Evolutionary conservation across 2,113 vertebrate genomes (phyloP), one percentile per base, ranked within the genome.

Genomic region (Recurvirostra avosetta): DNA sequence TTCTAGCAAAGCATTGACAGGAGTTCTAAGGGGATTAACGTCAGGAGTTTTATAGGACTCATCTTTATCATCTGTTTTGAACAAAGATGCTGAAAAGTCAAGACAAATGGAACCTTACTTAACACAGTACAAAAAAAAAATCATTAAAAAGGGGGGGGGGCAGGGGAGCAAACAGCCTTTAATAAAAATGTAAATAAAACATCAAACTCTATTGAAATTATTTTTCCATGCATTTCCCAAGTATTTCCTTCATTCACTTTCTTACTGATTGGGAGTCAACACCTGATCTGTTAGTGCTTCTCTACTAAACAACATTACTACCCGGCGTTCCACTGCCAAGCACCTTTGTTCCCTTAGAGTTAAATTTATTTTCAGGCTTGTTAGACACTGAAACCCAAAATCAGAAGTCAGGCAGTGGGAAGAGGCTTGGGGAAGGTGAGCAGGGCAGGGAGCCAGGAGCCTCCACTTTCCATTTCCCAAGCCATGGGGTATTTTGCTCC

Each of bases 111-210:
- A 91, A 61, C 26, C 11, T 89, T 19, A 7, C 53, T 45, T 75
- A 75, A 72, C 14, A 49, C 0, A 38, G n/a, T 34, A 94, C 38
- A 8, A 20, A n/a, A 68, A 41, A 61, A 58, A 53, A 18, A 15
- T 29, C 12, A 53, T 55, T 25, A 4, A 50, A 56, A 22, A 9
- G 7, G 15, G 15, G 19, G 3, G 0, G 5, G 9, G 27, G 3
- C 6, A 73, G 12, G 22, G 11, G 23, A 86, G 22, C 7, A 86
- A 78, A 29, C 34, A 58, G 4, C 8, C 26, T 82, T 74, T 43
- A 66, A 74, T 59, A 62, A 81, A 91, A 66, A 68, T 11, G 1
- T 34, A 63, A 73, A 81, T 50, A 55, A 81, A 56, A 52, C 22
- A 66, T 67, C 5, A 62, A 58, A 58, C 8, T 34, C 34, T n/a